Conservation (phyloP, 2,888 invertebrate genomes). For the Chrysotoxum bicinctum region DNA sequence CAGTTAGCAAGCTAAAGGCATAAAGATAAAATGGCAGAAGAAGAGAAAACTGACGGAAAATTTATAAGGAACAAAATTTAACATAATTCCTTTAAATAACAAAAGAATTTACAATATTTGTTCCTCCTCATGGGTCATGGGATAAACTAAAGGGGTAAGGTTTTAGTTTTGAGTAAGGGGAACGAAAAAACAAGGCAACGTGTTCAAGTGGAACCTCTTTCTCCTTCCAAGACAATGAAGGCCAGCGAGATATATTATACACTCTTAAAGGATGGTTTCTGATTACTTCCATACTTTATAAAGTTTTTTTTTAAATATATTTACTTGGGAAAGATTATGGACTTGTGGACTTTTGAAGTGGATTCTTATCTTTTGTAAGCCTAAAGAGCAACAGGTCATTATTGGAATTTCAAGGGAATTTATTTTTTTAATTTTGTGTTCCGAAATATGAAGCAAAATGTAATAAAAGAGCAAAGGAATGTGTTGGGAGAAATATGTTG, state of each 20-base stretch:
- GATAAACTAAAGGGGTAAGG: conserved; percentile 1
- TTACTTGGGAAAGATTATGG: conserved; percentile 46
- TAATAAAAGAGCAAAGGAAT: too few relatives aligned
- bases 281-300: conserved; percentile 66
- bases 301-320: conserved; percentile 41
- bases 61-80: conserved; percentile 22
- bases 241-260: conserved; percentile 1
- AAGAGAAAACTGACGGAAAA: background rate
- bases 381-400: conserved; percentile 48
- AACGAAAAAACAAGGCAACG: background rate
- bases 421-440: conserved; percentile 5
- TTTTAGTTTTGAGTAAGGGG: background rate
- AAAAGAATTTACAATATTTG: conserved; percentile 65
- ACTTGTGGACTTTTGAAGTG: conserved; percentile 33
- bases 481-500: too few relatives aligned
- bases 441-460: too few relatives aligned
- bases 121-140: conserved; percentile 23
- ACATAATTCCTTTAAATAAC: conserved; percentile 58
- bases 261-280: conserved; percentile 43
- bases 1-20: conserved; percentile 16
- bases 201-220: background rate
- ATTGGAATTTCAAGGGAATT: conserved; percentile 17
- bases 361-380: conserved; percentile 29
- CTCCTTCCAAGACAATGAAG: background rate
- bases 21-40: background rate